phyloP scores from a whole-genome alignment of 2,888 invertebrate genomes.

The Drosophila leonis region DNA sequence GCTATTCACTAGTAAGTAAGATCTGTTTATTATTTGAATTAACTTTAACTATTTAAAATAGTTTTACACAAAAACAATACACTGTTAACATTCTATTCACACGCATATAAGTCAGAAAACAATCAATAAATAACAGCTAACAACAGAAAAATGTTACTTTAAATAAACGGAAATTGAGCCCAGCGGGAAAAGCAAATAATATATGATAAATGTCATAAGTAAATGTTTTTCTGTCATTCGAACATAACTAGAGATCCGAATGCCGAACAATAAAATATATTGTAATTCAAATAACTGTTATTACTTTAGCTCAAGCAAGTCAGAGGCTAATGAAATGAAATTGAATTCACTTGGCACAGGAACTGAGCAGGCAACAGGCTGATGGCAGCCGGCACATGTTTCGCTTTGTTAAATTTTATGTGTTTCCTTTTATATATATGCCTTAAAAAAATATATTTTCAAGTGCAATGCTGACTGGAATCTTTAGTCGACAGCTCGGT shows the following conservation, averaged over 20 bases:
- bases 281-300: conserved; percentile 14
- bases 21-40: too few relatives aligned
- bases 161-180: neutral
- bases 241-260: neutral
- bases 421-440: neutral
- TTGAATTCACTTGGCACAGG: conserved; percentile 41
- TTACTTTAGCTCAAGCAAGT: conserved; percentile 14
- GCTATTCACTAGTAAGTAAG: too few relatives aligned
- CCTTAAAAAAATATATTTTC: conserved; percentile 50
- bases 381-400: neutral
- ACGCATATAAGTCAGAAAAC: neutral
- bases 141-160: neutral
- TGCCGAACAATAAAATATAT: conserved; percentile 13
- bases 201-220: conserved; percentile 1
- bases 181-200: neutral
- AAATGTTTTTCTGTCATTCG: conserved; percentile 35
- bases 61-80: neutral
- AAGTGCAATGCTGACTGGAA: conserved; percentile 69
- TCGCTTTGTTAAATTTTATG: neutral
- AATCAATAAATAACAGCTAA: neutral
- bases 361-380: conserved; percentile 1
- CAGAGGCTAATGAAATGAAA: conserved; percentile 19
- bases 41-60: too few relatives aligned
- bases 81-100: neutral
- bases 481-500: conserved; percentile 47